Conservation (phyloP, 2,113 vertebrate species). For the Mixornis gularis region DNA sequence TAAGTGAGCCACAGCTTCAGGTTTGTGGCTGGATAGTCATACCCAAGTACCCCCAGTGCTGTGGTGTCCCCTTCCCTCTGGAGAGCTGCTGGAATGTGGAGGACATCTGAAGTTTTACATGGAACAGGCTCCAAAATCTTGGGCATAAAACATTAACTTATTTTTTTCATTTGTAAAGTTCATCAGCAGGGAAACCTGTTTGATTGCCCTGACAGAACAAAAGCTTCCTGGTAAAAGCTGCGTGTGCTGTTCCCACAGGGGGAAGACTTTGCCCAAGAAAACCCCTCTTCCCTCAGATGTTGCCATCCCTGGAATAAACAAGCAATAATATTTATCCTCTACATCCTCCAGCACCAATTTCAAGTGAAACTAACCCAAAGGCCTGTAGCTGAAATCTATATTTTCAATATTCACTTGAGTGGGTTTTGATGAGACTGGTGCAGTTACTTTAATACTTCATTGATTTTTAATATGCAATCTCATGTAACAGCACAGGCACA, state of each 20-base stretch:
- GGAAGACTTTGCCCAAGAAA: not conserved
- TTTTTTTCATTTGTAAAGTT: not conserved
- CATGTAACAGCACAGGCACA: not conserved
- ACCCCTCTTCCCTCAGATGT: not conserved
- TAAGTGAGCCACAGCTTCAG: not conserved
- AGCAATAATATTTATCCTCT: not conserved
- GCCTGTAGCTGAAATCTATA: not conserved
- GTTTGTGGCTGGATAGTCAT: not conserved
- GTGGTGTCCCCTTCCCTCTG: not conserved
- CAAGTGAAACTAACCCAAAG: not conserved
- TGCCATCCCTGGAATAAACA: not conserved
- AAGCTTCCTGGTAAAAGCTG: not conserved
- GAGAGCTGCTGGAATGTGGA: not conserved
- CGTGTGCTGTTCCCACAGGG: not conserved
- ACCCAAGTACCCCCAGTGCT: not conserved
- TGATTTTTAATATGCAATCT: not conserved
- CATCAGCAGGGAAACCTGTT: not conserved
- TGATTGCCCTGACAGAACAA: not conserved
- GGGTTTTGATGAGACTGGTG: not conserved
- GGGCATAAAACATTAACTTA: not conserved
- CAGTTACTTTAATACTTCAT: not conserved
- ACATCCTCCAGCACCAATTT: not conserved
- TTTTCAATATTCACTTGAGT: not conserved
- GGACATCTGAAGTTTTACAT: fast-evolving
- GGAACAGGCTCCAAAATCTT: not conserved